phyloP scores from a whole-genome alignment of 2,888 invertebrate genomes.

The Acrocyrtus sp. region DNA sequence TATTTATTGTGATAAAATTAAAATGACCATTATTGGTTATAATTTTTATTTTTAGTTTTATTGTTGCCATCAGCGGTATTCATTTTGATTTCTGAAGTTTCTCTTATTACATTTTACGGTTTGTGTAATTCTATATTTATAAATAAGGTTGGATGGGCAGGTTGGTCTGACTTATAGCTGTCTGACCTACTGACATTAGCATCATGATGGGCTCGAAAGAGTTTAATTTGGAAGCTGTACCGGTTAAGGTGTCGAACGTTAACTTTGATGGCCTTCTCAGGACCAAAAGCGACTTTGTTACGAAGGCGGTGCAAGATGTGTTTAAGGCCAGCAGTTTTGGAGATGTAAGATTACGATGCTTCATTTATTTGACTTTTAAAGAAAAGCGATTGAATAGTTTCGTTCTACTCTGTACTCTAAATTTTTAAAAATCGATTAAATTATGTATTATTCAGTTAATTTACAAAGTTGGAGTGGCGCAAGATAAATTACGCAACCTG shows the following conservation, averaged over 20 bases:
- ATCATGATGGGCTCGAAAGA: constrained; percentile 4
- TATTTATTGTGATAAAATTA: too few relatives aligned
- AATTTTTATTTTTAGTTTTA: too few relatives aligned
- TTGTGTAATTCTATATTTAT: too few relatives aligned
- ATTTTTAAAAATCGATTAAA: too few relatives aligned
- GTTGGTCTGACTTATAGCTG: constrained; percentile 4
- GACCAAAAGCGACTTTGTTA: constrained; percentile 30
- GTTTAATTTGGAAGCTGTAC: constrained; percentile 24
- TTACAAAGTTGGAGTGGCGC: constrained; percentile 1
- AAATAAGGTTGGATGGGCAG: too few relatives aligned
- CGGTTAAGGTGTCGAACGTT: constrained; percentile 12
- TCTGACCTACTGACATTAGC: neutral
- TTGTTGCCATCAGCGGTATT: too few relatives aligned
- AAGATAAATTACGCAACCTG: constrained; percentile 10
- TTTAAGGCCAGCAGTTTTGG: constrained; percentile 25
- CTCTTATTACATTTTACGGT: too few relatives aligned
- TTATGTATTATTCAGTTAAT: constrained; percentile 12
- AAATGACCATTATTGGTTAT: too few relatives aligned
- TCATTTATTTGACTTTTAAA: neutral
- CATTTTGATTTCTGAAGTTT: too few relatives aligned
- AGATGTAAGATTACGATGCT: constrained; percentile 6
- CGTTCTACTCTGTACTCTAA: neutral
- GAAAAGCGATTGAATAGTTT: neutral
- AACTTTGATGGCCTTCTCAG: constrained; percentile 29
- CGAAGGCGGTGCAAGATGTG: constrained; percentile 4